Base-by-base conservation (phyloP, 2,888 invertebrate species). In the Patella pellucida region DNA sequence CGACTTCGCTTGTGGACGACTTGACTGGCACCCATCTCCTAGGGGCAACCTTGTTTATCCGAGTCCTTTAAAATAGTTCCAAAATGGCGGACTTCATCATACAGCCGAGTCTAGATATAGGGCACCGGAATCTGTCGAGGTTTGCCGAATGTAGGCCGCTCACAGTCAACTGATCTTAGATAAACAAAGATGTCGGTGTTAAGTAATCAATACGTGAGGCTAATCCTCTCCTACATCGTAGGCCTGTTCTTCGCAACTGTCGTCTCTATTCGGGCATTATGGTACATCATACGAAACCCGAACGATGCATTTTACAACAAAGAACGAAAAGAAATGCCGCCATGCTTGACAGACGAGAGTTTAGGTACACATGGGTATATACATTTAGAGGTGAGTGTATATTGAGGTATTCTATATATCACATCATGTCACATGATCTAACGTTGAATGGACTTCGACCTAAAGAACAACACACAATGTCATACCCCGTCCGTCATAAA, bases 351-450 rank as follows among this genome's bases (percentile, higher is more conserved):
- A 51, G 83, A 85, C 71, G 84, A 84, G 11, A 77, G 74, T 68
- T 71, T 84, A 51, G 85, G 85, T 67, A 78, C 80, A 5, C 85
- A 85, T 71, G 80, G 79, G 31, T 85, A 79, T 74, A 76, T 83
- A 31, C 83, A 84, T 76, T 70, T 85, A n/a, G 82, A 85, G 84
- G 85, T 84, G 72, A 77, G 19, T 51, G 3, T n/a, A 16, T 15
- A 27, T 23, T 68, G 5, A 12, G 5, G 19, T 50, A 16, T n/a
- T 15, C 41, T 50, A n/a, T n/a, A n/a, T n/a, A n/a, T n/a, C n/a
- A n/a, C n/a, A n/a, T n/a, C n/a, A n/a, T n/a, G 9, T 41, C 69
- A 41, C 51, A n/a, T 51, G 41, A 69, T 69, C 41, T 9, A 9
- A 1, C 5, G 9, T 41, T 41, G 41, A 41, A 41, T 41, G 41